Evolutionary conservation across 2,113 vertebrate species (phyloP).

Genomic region (Coturnix japonica): DNA sequence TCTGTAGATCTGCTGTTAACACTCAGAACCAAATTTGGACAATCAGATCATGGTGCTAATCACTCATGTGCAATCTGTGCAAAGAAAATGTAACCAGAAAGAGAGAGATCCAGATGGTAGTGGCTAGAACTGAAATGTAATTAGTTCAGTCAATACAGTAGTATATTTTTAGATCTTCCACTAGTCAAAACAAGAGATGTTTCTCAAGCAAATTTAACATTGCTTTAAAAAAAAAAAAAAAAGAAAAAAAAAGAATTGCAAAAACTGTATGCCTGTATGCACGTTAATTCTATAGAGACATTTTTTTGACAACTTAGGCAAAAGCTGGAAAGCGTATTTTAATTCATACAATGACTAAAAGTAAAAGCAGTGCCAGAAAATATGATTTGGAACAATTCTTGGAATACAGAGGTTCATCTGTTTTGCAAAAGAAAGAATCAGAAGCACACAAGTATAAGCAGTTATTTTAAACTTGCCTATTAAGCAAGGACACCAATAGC

Average conservation of each 20-base stretch:
- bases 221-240: not conserved
- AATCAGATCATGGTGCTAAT: slow-evolving; percentile 22
- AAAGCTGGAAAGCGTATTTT: slow-evolving; percentile 71
- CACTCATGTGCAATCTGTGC: slow-evolving; percentile 35
- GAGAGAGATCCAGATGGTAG: slow-evolving; percentile 47
- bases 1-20: slow-evolving; percentile 25
- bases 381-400: slow-evolving; percentile 76
- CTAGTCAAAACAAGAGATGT: slow-evolving; percentile 66
- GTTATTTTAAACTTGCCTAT: slow-evolving; percentile 79
- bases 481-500: slow-evolving; percentile 76
- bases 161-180: slow-evolving; percentile 54
- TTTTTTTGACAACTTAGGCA: slow-evolving; percentile 70
- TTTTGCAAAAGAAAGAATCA: slow-evolving; percentile 76
- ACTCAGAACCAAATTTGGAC: slow-evolving; percentile 44
- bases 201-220: slow-evolving; percentile 66
- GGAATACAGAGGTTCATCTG: slow-evolving; percentile 80
- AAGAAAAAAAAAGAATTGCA: slow-evolving; percentile 11
- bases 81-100: slow-evolving; percentile 38
- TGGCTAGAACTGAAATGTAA: slow-evolving; percentile 59
- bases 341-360: slow-evolving; percentile 77
- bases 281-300: slow-evolving; percentile 55
- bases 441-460: slow-evolving; percentile 78
- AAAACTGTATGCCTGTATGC: slow-evolving; percentile 48
- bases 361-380: slow-evolving; percentile 74
- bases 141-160: slow-evolving; percentile 45